Conservation (phyloP, 2,797 vertebrate genomes). For the Sebastes taczanowskii region DNA sequence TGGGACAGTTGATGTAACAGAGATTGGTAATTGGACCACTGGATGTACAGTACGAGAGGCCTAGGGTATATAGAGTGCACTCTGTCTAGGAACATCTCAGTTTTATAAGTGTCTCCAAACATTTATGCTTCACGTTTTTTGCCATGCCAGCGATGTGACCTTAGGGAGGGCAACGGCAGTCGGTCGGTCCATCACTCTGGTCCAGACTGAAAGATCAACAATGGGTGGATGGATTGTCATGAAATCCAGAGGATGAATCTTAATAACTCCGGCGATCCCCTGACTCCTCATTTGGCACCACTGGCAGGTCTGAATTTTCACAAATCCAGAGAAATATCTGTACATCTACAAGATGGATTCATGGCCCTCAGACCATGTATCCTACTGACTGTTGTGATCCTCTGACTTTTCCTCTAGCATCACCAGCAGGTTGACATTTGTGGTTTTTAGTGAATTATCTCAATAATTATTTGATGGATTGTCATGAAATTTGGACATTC, state of each 20-base stretch:
- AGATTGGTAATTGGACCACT: slow-evolving; percentile 70
- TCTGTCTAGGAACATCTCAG: slow-evolving; percentile 55
- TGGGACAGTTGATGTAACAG: slow-evolving; percentile 69
- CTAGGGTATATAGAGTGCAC: slow-evolving; percentile 37
- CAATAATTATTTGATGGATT: neutral
- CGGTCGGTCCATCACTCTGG: neutral
- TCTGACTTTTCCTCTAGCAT: no score
- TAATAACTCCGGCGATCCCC: neutral
- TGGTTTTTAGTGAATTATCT: neutral
- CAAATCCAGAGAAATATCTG: neutral
- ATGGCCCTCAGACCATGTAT: neutral
- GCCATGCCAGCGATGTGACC: neutral
- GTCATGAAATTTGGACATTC: neutral
- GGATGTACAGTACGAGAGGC: slow-evolving; percentile 55
- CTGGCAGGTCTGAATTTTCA: neutral
- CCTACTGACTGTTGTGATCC: neutral
- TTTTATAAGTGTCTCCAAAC: slow-evolving; percentile 45
- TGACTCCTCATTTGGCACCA: neutral
- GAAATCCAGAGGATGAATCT: neutral
- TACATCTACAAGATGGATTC: neutral
- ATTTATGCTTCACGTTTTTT: slow-evolving; percentile 55
- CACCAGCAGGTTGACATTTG: neutral
- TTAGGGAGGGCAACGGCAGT: neutral
- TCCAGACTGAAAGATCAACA: slow-evolving; percentile 11
- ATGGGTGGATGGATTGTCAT: neutral